A percentile compares a stretch with the other conserved stretches of the same genome.
These are phyloP conservation scores for Petrocephalus schoutedeni DNA, from an alignment of 2,797 vertebrate genomes.

Conservation along the genomic window DNA sequence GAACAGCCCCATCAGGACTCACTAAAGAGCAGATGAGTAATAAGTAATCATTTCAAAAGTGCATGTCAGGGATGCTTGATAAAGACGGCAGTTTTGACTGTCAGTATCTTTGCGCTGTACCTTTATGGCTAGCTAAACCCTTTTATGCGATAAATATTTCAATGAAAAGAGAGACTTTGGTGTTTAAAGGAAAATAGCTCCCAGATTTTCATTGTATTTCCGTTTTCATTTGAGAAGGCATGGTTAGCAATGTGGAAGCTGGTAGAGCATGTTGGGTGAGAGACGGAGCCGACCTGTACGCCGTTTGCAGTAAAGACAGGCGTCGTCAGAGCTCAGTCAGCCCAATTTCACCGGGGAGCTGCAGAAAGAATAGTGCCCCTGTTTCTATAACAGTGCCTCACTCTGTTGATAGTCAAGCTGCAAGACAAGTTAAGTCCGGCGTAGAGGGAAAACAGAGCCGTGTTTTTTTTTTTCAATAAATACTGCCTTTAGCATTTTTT, in stretches of 20 bases:
- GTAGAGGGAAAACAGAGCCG: background rate
- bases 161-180: background rate
- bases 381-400: background rate
- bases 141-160: background rate
- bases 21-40: conserved; percentile 4
- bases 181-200: background rate
- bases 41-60: conserved; percentile 14
- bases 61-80: conserved; percentile 6
- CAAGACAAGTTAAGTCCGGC: background rate
- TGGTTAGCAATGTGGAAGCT: background rate
- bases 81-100: background rate
- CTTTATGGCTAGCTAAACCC: background rate
- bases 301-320: background rate
- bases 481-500: background rate
- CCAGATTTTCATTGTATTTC: background rate
- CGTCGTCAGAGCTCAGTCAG: background rate
- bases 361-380: background rate
- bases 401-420: background rate
- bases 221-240: background rate
- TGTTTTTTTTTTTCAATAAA: background rate
- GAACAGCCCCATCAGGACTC: background rate
- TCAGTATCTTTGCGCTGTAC: background rate
- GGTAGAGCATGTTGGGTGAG: background rate
- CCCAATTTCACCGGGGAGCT: background rate
- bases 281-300: background rate